Evolutionary conservation across 2,113 vertebrate species (phyloP), one percentile per base, ranked within the genome.

Genomic region (Thunnus maccoyii): DNA sequence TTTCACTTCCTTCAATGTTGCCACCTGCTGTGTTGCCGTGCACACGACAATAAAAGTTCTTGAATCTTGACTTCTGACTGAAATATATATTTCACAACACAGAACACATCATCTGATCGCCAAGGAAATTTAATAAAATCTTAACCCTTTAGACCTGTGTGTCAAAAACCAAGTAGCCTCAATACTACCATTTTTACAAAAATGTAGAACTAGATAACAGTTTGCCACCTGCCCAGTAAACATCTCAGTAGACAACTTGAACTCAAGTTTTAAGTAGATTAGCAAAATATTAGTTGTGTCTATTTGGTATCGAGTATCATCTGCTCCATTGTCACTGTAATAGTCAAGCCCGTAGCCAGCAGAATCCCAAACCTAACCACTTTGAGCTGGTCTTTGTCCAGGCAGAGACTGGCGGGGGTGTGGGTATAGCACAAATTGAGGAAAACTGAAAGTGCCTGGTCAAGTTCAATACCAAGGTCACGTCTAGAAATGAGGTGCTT

Each of bases 61-160:
- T 9, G 8, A 41, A 41, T 41, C 7, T 41, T 41, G 32, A 36
- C 32, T 69, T 17, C 17, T 11, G 12, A 5, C 14, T n/a, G 3
- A 76, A 17, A 74, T 20, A 64, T 3, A 52, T 22, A 73, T 54
- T 18, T 73, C 12, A 41, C 7, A 63, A 54, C 46, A 82, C 56
- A 36, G 36, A 58, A 61, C 18, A 61, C 16, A 17, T 67, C 0
- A 27, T 30, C 10, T 32, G 10, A 46, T 52, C 1, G 46, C 46
- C 16, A 44, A 15, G 18, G 8, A 69, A 44, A 18, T 57, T 74
- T 57, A 18, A 69, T 69, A 69, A 0, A 50, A 2, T 30, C 6
- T 25, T 48, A 62, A 62, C 50, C 7, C 7, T 32, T 32, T 20
- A 50, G 11, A 50, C 20, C 41, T 63, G 4, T 57, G 32, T n/a